These are phyloP conservation scores for Coptodon bakossiorum DNA, from an alignment of 2,113 vertebrate genomes.

Conservation along the genomic window DNA sequence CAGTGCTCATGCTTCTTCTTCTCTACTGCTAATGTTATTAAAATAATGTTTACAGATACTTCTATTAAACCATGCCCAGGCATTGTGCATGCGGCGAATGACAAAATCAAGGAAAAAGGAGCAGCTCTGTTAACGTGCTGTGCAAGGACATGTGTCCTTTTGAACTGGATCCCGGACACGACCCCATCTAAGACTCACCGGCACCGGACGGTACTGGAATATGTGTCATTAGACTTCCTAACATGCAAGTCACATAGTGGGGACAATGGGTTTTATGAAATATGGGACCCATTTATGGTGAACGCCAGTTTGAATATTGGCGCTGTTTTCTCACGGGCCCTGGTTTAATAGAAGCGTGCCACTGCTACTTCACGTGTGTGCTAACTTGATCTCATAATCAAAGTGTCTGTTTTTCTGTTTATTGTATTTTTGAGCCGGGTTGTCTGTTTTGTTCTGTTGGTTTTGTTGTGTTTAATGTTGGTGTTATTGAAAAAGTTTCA, in stretches of 20 bases:
- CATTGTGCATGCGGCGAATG: rapidly evolving
- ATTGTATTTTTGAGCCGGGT: rapidly evolving
- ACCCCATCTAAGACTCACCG: no score
- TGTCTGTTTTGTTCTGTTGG: neutral
- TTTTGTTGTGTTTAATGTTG: neutral
- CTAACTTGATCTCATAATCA: neutral
- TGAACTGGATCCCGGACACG: rapidly evolving
- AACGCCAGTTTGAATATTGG: neutral
- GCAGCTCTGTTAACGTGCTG: neutral
- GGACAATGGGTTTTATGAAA: neutral
- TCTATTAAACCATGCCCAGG: neutral
- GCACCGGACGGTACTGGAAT: rapidly evolving
- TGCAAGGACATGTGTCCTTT: neutral
- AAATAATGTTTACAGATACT: neutral
- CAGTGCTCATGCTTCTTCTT: neutral
- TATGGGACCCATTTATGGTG: neutral
- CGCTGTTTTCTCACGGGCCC: rapidly evolving
- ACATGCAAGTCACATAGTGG: neutral
- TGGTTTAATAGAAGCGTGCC: neutral
- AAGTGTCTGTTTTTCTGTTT: neutral
- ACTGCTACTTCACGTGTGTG: neutral
- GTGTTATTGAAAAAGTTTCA: neutral
- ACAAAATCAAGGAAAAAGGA: neutral
- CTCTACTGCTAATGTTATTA: neutral
- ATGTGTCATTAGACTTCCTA: neutral